These are phyloP conservation scores for Sipha maydis DNA, from an alignment of 2,888 invertebrate species.

Conservation along the genomic window DNA sequence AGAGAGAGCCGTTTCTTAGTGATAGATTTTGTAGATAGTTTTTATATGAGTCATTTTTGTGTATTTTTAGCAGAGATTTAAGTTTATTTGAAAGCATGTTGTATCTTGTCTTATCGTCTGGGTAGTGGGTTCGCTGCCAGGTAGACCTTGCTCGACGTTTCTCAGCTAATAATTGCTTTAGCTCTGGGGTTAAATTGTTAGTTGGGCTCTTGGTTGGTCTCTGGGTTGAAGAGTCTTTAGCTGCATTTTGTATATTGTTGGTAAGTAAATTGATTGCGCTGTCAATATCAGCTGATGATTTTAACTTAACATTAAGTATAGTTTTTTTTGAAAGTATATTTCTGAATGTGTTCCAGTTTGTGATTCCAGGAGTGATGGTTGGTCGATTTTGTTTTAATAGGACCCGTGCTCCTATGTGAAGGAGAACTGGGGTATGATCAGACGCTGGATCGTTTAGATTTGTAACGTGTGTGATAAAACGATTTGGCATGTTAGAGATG, in stretches of 20 bases:
- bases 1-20: slow-evolving; percentile 37
- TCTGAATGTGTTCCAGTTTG: background rate
- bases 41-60: no score
- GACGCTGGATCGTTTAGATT: background rate
- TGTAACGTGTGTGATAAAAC: background rate
- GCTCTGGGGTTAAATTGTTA: background rate
- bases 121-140: slow-evolving; percentile 49
- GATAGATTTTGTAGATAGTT: no score
- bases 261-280: background rate
- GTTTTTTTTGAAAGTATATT: background rate
- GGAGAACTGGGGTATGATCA: background rate
- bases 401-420: background rate
- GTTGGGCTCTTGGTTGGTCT: background rate
- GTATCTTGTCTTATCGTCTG: background rate
- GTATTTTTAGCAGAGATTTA: no score
- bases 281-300: slow-evolving; percentile 37
- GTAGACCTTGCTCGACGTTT: slow-evolving; percentile 37
- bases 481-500: slow-evolving; percentile 62
- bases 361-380: no score
- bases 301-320: slow-evolving; percentile 10
- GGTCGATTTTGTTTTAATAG: background rate
- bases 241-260: slow-evolving; percentile 36
- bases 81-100: slow-evolving; percentile 29
- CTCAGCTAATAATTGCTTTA: slow-evolving; percentile 25
- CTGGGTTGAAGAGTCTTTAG: background rate